Evolutionary conservation across 2,888 invertebrate species (phyloP).

Genomic region (Nowickia ferox): DNA sequence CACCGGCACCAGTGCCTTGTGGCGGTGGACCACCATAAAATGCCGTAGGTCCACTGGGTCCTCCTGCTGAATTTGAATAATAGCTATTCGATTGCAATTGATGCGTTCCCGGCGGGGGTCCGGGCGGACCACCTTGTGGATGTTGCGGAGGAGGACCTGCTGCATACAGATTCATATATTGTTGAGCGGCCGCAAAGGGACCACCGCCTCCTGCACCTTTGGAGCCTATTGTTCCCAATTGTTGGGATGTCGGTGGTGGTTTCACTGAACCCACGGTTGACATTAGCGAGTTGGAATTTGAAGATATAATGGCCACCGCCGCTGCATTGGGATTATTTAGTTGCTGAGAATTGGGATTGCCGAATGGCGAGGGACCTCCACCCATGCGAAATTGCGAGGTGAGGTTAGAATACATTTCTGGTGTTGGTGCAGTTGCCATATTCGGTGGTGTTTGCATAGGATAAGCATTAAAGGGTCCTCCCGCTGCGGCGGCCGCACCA

Average conservation of each 20-base stretch:
- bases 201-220: constrained; percentile 79
- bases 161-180: constrained; percentile 82
- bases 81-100: constrained; percentile 83
- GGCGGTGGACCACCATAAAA: constrained; percentile 81
- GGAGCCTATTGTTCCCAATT: constrained; percentile 91
- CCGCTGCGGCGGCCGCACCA: constrained; percentile 83
- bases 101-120: constrained; percentile 79
- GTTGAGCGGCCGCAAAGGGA: constrained; percentile 79
- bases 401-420: constrained; percentile 88
- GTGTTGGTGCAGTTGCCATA: constrained; percentile 85
- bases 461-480: constrained; percentile 88
- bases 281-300: constrained; percentile 94
- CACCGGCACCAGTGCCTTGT: constrained; percentile 79
- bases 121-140: constrained; percentile 76
- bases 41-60: constrained; percentile 80
- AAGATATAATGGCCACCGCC: constrained; percentile 90
- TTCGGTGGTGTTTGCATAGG: constrained; percentile 84
- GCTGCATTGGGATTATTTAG: constrained; percentile 91
- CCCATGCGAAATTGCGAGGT: constrained; percentile 86
- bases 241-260: constrained; percentile 90
- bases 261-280: constrained; percentile 93
- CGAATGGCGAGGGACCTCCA: constrained; percentile 85
- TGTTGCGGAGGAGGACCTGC: constrained; percentile 80
- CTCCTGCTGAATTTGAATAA: constrained; percentile 83
- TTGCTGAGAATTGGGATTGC: constrained; percentile 87